phyloP scores from a whole-genome alignment of 2,888 invertebrate species.

The Opisthograptis luteolata region DNA sequence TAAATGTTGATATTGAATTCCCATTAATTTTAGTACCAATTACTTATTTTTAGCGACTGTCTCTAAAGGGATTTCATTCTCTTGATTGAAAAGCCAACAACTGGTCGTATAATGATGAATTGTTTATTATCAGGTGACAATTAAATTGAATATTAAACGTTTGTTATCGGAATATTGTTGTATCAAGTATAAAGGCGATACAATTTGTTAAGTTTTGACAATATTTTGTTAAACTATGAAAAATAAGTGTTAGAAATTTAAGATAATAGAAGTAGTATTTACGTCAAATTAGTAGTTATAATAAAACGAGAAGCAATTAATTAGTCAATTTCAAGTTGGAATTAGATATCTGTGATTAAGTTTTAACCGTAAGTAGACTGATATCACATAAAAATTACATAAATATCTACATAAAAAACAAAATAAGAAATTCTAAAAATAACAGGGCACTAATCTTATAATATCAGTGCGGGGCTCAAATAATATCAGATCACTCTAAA shows the following conservation, averaged over 20 bases:
- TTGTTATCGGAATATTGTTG: slow-evolving; percentile 28
- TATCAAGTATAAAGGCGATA: slow-evolving; percentile 59
- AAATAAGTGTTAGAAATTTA: slow-evolving; percentile 39
- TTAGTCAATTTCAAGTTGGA: slow-evolving; percentile 58
- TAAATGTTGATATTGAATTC: too few relatives aligned
- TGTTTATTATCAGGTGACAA: too few relatives aligned
- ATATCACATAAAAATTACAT: slow-evolving; percentile 18
- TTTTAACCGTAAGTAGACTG: slow-evolving; percentile 43
- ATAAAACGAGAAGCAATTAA: slow-evolving; percentile 50
- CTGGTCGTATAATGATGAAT: too few relatives aligned
- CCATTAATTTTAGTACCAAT: too few relatives aligned
- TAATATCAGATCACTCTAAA: neutral
- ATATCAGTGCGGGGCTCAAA: neutral
- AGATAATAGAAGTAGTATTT: slow-evolving; percentile 27
- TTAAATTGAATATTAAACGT: neutral
- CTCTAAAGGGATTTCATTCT: too few relatives aligned
- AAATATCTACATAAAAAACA: neutral
- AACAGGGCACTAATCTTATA: slow-evolving; percentile 1
- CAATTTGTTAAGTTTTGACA: slow-evolving; percentile 59
- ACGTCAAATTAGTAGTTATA: slow-evolving; percentile 37
- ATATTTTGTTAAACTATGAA: slow-evolving; percentile 42
- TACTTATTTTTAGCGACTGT: too few relatives aligned
- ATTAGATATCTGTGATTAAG: slow-evolving; percentile 61
- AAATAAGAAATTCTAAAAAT: neutral
- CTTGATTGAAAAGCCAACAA: slow-evolving; percentile 12